Evolutionary conservation across 2,113 vertebrate species (phyloP).

Genomic region (Isichthys henryi): DNA sequence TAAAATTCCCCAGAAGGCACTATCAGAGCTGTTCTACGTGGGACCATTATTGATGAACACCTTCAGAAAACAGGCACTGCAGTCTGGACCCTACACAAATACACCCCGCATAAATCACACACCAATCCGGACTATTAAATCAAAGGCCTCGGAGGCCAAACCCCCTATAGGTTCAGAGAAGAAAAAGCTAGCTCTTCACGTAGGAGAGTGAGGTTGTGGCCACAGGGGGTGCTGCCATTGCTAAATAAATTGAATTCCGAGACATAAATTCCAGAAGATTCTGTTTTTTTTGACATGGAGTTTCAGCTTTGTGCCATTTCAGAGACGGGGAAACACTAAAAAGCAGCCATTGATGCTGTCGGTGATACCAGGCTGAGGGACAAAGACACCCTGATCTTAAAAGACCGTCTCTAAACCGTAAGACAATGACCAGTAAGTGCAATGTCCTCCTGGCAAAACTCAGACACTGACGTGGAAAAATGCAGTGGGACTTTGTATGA

Average conservation of each 20-base stretch:
- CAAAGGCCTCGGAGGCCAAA: background rate
- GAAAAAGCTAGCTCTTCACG: constrained; percentile 82
- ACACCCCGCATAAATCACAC: constrained; percentile 15
- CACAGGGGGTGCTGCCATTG: constrained; percentile 73
- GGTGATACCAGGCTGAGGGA: background rate
- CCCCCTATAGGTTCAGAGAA: constrained; percentile 75
- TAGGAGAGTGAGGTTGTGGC: constrained; percentile 81
- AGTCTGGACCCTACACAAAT: background rate
- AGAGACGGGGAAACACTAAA: background rate
- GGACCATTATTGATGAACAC: constrained; percentile 1
- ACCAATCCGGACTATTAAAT: constrained; percentile 9
- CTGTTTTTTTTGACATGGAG: constrained; percentile 65
- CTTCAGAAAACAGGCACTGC: background rate
- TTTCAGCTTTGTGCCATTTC: constrained; percentile 34
- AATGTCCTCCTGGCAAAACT: background rate
- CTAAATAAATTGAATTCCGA: constrained; percentile 80
- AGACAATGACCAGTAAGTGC: background rate
- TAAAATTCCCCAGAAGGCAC: background rate
- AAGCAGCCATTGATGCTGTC: background rate
- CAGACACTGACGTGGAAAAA: background rate
- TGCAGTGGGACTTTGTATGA: background rate
- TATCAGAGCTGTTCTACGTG: background rate
- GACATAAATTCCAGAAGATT: constrained; percentile 7
- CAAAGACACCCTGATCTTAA: background rate
- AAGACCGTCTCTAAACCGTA: background rate